Evolutionary conservation across 2,113 vertebrate species (phyloP).

Genomic region (Albula goreensis): DNA sequence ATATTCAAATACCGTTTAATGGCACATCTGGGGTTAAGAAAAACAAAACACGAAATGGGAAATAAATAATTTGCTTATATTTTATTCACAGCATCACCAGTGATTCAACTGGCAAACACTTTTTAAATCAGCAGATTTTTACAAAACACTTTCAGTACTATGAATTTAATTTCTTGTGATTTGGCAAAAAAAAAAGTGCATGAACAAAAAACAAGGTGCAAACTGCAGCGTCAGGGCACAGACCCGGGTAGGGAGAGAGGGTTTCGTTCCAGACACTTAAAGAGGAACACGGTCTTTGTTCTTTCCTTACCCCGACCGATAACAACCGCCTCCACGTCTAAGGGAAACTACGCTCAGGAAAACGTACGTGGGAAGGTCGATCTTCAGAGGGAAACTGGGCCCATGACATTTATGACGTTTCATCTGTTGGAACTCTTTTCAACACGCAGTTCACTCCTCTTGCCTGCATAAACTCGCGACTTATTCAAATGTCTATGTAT

Average conservation of each 20-base stretch:
- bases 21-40: too few species aligned
- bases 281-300: background rate
- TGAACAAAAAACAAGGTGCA: background rate
- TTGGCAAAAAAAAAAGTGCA: background rate
- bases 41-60: too few species aligned
- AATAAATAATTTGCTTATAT: too few species aligned
- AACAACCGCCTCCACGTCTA: background rate
- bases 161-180: too few species aligned
- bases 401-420: background rate
- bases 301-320: background rate
- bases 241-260: background rate
- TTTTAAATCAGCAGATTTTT: too few species aligned
- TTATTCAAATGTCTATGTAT: too few species aligned
- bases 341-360: background rate
- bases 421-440: background rate
- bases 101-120: too few species aligned
- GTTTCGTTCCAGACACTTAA: background rate
- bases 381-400: background rate
- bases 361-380: background rate
- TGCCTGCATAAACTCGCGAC: too few species aligned
- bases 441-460: background rate
- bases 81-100: too few species aligned
- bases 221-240: background rate
- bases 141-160: too few species aligned
- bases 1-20: too few species aligned